Evolutionary conservation across 2,888 invertebrate genomes (phyloP).

Genomic region (Adineta ricciae): DNA sequence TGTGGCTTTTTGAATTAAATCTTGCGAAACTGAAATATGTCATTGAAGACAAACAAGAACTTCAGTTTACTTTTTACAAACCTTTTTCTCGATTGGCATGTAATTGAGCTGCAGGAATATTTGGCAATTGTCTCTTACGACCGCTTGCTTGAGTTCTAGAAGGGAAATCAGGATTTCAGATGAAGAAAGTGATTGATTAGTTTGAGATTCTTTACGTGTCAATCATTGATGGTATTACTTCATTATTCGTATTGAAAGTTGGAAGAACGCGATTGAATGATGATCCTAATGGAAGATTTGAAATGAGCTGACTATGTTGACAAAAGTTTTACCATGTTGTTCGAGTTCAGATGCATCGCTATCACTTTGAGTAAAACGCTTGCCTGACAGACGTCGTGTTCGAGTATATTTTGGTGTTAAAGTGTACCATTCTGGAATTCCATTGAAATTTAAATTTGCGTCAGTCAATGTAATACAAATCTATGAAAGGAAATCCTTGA

Average conservation of each 20-base stretch:
- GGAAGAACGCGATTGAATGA: not conserved
- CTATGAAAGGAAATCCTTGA: not conserved
- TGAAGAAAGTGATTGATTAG: not conserved
- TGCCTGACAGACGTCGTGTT: not conserved
- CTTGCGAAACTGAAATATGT: not conserved
- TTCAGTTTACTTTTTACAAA: not conserved
- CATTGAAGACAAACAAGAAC: not conserved
- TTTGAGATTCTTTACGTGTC: not conserved
- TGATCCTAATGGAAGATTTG: not conserved
- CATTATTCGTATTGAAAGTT: not conserved
- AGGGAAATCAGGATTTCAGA: not conserved
- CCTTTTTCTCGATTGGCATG: constrained; percentile 24
- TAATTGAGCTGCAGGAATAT: constrained; percentile 24
- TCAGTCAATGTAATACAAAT: not conserved
- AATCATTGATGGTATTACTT: not conserved
- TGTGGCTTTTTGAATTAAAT: constrained; percentile 7
- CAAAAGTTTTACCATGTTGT: not conserved
- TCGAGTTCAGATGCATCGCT: not conserved
- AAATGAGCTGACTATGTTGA: not conserved
- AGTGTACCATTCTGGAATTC: not conserved
- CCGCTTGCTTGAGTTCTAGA: not conserved
- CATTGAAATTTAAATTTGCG: not conserved
- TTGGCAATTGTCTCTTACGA: constrained; percentile 26
- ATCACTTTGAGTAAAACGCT: not conserved
- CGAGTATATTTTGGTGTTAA: not conserved